Percentiles rank a stretch among this genome's conserved stretches.
Evolutionary conservation across 64 coral and sea anemone species (phyloP).

Genomic region (Trachythela sp.): DNA sequence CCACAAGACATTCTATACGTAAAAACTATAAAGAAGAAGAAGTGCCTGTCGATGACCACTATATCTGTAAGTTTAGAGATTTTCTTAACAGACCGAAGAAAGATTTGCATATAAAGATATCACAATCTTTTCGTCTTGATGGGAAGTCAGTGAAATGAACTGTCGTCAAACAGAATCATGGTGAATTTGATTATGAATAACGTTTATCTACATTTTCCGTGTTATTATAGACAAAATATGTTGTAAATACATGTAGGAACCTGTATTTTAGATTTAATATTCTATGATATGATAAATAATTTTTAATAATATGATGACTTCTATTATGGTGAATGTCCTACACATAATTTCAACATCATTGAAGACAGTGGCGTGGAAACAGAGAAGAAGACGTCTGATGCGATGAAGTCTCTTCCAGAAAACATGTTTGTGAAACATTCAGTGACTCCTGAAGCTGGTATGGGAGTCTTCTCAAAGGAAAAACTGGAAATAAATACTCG

Average conservation of each 20-base stretch:
- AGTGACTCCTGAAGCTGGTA: neutral
- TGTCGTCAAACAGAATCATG: too few relatives aligned
- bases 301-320: neutral
- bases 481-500: neutral
- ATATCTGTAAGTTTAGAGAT: neutral
- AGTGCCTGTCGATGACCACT: slow-evolving; percentile 5
- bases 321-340: neutral
- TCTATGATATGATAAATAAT: neutral
- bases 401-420: neutral
- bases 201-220: too few relatives aligned
- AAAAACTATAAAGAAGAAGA: neutral
- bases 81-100: neutral
- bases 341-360: neutral
- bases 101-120: neutral
- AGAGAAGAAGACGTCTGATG: neutral
- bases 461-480: slow-evolving; percentile 24
- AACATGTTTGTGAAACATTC: neutral
- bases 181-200: too few relatives aligned
- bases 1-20: neutral
- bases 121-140: too few relatives aligned
- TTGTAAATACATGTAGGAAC: neutral
- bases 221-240: too few relatives aligned
- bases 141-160: too few relatives aligned
- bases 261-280: neutral
- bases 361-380: neutral